Percentiles rank a stretch among this genome's conserved stretches.
These are phyloP conservation scores for Polydesmus complanatus DNA, from an alignment of 2,888 invertebrate genomes.

Conservation along the genomic window DNA sequence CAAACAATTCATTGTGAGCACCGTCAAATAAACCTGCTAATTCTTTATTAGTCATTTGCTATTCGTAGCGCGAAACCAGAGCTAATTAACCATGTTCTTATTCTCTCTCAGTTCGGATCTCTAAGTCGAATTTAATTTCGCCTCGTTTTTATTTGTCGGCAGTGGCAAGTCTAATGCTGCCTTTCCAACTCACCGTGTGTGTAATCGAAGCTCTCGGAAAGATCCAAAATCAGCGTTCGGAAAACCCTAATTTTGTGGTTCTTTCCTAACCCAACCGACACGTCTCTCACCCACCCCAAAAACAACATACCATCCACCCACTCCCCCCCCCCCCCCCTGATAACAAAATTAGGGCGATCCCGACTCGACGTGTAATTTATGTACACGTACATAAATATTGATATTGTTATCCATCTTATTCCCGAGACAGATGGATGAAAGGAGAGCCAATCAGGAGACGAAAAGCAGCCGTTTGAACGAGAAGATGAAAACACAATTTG, in stretches of 20 bases:
- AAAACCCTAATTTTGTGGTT: background rate
- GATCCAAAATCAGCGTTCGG: background rate
- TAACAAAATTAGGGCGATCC: background rate
- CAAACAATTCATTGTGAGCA: no score
- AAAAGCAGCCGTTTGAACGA: background rate
- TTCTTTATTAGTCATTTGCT: no score
- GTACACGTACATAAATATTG: background rate
- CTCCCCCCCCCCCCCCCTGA: background rate
- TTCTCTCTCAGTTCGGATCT: no score
- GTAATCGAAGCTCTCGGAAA: no score
- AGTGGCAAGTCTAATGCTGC: no score
- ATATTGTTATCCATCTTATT: background rate
- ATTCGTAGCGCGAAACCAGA: no score
- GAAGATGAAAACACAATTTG: background rate
- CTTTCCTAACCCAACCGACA: background rate
- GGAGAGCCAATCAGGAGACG: background rate
- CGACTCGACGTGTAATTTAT: background rate
- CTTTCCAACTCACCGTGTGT: no score
- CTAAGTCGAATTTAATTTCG: no score
- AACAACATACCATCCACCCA: background rate
- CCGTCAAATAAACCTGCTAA: no score
- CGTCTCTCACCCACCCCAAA: background rate
- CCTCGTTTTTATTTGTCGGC: no score
- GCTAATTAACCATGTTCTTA: no score
- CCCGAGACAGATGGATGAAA: background rate